These are phyloP conservation scores for Herpetotheres cachinnans DNA, from an alignment of 2,113 vertebrate species.

Conservation along the genomic window DNA sequence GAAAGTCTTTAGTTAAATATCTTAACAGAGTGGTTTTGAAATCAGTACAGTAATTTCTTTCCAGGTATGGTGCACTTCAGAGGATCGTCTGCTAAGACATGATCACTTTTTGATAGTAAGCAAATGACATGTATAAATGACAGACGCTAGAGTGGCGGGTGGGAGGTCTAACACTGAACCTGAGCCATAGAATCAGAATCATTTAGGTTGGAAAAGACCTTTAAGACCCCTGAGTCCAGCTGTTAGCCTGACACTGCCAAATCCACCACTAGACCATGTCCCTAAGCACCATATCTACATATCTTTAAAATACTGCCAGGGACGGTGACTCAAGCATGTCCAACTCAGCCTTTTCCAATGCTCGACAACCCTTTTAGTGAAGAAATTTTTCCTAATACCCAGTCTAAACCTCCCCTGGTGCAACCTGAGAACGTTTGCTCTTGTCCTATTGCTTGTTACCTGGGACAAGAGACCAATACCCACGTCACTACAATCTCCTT, in stretches of 20 bases:
- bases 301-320: background rate
- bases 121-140: background rate
- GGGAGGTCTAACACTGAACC: background rate
- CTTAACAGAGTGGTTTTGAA: background rate
- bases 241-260: accelerated
- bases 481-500: background rate
- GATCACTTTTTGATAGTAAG: background rate
- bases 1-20: background rate
- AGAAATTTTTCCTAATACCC: background rate
- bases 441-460: background rate
- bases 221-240: background rate
- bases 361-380: background rate
- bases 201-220: background rate
- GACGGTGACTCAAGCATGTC: background rate
- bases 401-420: background rate
- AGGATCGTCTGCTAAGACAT: background rate
- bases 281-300: background rate
- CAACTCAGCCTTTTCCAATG: background rate
- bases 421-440: background rate
- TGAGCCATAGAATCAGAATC: background rate
- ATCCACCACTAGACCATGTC: background rate
- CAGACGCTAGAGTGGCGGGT: background rate
- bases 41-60: background rate
- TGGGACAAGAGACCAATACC: background rate
- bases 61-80: background rate